Evolutionary conservation across 2,888 invertebrate genomes (phyloP), one percentile per base, ranked within the genome.

Genomic region (Tinea pellionella): DNA sequence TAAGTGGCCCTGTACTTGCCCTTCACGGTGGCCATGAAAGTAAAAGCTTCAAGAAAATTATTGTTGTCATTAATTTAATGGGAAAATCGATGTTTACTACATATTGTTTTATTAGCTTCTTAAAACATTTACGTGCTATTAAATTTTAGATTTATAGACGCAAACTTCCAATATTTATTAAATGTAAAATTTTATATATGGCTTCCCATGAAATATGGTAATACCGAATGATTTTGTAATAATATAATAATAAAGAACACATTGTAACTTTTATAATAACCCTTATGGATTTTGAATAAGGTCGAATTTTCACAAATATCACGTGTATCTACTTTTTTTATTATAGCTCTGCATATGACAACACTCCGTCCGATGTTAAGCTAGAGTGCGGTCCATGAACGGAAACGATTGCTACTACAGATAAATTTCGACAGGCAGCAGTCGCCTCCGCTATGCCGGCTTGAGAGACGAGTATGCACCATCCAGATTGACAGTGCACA

Each of bases 11-110:
- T 9, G 47, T 16, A 7, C 47, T 47, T 47, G 47, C 16, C 47
- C 47, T 47, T 47, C 15, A 15, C 47, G 8, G 16, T 47, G 47
- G 15, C 47, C 47, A 16, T 47, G 47, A 47, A 47, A 47, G 47
- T 55, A 29, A 55, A 55, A 55, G 29, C 51, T 51, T 51, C 51
- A 51, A 42, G 42, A 42, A 42, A 51, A 16, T 12, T 18, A 9
- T 15, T 51, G n/a, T 51, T 51, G 51, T 19, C 51, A 51, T 51
- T 51, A 51, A 12, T 51, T 2, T 18, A 11, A 51, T 51, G 16
- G 51, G n/a, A 15, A 16, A 51, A 51, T 18, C 16, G 19, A 51
- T 37, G 37, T 37, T 37, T 9, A 37, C 1, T 37, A 37, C 9
- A 2, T 2, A 37, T 9, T 37, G 9, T 37, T n/a, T 37, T 37